Base-by-base conservation (phyloP, 1,140 invertebrate species). In the Sarcophaga peregrina region DNA sequence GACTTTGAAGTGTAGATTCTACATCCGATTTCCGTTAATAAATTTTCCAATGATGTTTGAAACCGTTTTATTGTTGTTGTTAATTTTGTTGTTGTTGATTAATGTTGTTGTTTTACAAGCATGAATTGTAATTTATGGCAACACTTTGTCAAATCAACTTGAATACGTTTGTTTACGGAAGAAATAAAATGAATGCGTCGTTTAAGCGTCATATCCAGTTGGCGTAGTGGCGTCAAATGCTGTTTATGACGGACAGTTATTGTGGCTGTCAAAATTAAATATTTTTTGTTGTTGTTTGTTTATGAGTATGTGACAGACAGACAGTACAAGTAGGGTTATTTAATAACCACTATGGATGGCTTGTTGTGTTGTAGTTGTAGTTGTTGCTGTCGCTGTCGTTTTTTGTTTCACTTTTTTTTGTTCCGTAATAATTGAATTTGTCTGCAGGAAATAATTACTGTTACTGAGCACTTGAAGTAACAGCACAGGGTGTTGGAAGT, bases 351-450 rank as follows among this genome's bases (percentile, higher is more conserved):
- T 46, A 75, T 68, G 25, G 25, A 8, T 20, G 48, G 20, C n/a
- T 37, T 73, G 58, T 54, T 54, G 54, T 74, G 50, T 62, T 68
- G 5, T 45, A 48, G 47, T 25, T 81, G 7, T 68, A 68, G 25
- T 81, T 82, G 20, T 11, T 50, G 82, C 50, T 58, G 58, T 76
- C 78, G 62, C 48, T 83, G 76, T 54, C 50, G 74, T 47, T 82
- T 48, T 47, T 81, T 1, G 25, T 37, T 37, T 37, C n/a, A n/a
- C n/a, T n/a, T 37, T 37, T 37, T 37, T 37, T 37, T 37, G 25
- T 37, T 37, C 25, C 25, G 25, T 4, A 37, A 37, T 37, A 37
- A 37, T 37, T 37, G 25, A 37, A 37, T 37, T 37, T 37, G 25
- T 37, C 25, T 37, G 1, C 25, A 37, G 25, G 25, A 37, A 37